A percentile compares a stretch with the other conserved stretches of the same genome.
Conservation (phyloP, 2,888 invertebrate species). For the Salticus scenicus region DNA sequence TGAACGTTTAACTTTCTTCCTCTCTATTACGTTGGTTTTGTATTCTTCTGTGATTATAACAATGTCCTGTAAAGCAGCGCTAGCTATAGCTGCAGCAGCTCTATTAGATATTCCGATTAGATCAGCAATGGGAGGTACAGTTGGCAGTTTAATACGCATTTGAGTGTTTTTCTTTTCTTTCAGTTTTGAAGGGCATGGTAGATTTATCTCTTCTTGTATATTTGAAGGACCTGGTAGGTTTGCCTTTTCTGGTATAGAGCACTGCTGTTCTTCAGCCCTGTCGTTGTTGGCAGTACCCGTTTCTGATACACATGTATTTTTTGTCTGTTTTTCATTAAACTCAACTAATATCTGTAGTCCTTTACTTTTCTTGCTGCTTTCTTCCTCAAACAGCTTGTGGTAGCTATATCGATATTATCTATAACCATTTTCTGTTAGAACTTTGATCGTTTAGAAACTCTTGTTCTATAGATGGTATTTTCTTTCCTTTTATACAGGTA, state of each 20-base stretch:
- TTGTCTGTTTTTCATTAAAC: neutral
- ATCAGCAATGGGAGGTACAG: neutral
- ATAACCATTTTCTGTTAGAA: no score
- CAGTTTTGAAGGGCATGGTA: neutral
- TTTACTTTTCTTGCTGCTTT: constrained; percentile 9
- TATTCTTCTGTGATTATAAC: neutral
- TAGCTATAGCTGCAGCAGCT: neutral
- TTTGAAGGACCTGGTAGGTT: no score
- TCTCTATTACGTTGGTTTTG: neutral
- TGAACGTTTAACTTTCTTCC: neutral
- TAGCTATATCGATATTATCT: neutral
- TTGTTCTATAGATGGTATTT: no score
- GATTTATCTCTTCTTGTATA: no score
- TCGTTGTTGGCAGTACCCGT: neutral
- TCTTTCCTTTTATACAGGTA: neutral
- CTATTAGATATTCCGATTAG: neutral
- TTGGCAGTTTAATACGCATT: neutral
- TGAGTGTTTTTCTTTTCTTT: neutral
- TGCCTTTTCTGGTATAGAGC: no score
- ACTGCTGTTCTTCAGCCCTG: neutral
- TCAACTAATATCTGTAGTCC: neutral
- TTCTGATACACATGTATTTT: neutral
- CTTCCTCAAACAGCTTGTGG: neutral
- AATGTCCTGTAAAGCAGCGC: neutral
- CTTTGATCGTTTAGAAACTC: no score